phyloP scores from a whole-genome alignment of 2,113 vertebrate species.

The Phasianus colchicus region DNA sequence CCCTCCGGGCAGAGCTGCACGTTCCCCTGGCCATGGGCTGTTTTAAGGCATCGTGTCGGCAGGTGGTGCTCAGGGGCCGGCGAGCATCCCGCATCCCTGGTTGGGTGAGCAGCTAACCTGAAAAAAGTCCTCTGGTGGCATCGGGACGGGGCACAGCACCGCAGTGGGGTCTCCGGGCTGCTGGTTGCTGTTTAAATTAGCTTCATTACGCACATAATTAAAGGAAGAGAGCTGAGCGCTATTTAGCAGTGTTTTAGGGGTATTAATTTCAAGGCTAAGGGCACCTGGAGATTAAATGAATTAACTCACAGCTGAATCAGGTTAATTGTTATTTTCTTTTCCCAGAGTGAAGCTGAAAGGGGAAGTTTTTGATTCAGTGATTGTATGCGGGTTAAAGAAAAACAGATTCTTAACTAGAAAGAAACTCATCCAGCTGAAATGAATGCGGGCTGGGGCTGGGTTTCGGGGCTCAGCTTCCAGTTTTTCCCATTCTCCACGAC shows the following conservation, averaged over 20 bases:
- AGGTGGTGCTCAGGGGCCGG: background rate
- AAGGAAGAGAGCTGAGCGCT: background rate
- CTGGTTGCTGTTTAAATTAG: constrained; percentile 32
- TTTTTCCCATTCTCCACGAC: background rate
- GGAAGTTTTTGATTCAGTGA: background rate
- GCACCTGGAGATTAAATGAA: constrained; percentile 51
- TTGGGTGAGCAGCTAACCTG: background rate
- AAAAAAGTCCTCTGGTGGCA: background rate
- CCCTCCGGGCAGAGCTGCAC: background rate
- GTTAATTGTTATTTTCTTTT: constrained; percentile 59
- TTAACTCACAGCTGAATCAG: background rate
- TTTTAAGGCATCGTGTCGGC: background rate
- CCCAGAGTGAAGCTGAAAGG: background rate
- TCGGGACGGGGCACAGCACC: background rate
- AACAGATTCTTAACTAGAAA: background rate
- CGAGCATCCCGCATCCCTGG: too few species aligned
- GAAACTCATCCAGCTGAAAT: background rate
- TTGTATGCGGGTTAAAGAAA: background rate
- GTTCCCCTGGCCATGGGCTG: background rate
- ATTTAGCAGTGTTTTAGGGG: background rate
- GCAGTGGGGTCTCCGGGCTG: background rate
- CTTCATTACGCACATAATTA: constrained; percentile 29
- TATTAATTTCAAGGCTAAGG: constrained; percentile 47
- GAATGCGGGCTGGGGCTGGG: background rate
- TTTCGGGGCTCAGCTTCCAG: background rate